Evolutionary conservation across 2,888 invertebrate species (phyloP), one percentile per base, ranked within the genome.

Genomic region (Lacanobia oleracea): DNA sequence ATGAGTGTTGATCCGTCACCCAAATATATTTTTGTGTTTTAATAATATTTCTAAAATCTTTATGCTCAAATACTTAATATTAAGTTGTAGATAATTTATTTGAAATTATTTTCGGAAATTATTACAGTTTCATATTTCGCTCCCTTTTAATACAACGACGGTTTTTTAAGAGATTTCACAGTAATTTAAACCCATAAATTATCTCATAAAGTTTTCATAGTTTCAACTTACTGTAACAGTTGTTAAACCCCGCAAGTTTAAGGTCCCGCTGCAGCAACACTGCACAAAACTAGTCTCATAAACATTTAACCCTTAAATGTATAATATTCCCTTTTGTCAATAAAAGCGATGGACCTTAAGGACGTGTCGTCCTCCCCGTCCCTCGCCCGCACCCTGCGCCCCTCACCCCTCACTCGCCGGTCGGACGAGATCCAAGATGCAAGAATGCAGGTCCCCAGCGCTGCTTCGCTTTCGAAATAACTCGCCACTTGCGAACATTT

Each of bases 401-500:
- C 80, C 87, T 85, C 88, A 81, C 81, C 75, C 82, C 79, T 77
- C 85, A 85, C 80, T 79, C 88, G 91, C 94, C 93, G 94, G 95
- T 95, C 91, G 87, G 89, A 94, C 95, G 82, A 91, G 94, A 92
- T 94, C 88, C 86, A 88, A 88, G 91, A 91, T 91, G 88, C 93
- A 95, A 94, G 95, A 95, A 94, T 94, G 94, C 93, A 91, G 91
- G 85, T 88, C 90, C 88, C 78, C 65, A 88, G 86, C 89, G 91
- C 91, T 91, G 88, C 92, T 90, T 90, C 88, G 92, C 94, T 94
- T 94, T 94, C 93, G 92, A 94, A 94, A 93, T 91, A 92, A 88
- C 91, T 89, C 82, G 87, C 86, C 90, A 90, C 88, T 89, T 87
- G 88, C 88, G 87, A 90, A 87, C 89, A 88, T 90, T 89, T 91